These are phyloP conservation scores for Galleria mellonella DNA, from an alignment of 1,140 invertebrate species.

Conservation along the genomic window DNA sequence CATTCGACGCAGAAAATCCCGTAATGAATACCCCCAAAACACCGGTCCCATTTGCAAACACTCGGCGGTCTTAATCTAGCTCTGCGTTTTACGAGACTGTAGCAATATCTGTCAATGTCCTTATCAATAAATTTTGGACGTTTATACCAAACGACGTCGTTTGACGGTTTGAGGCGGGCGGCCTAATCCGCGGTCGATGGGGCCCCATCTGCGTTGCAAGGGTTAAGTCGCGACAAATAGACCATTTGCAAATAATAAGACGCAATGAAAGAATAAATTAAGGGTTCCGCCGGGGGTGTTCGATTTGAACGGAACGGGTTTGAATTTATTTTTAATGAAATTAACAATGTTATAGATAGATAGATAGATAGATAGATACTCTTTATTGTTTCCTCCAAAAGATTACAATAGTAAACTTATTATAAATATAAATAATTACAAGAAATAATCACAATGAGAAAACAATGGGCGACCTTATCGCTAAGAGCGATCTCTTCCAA, in stretches of 20 bases:
- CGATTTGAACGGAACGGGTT: no score
- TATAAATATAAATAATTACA: no score
- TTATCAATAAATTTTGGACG: constrained; percentile 70
- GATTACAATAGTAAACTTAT: no score
- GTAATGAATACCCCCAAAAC: constrained; percentile 8
- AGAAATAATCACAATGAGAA: no score
- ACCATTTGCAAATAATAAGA: constrained; percentile 74
- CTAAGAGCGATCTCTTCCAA: no score
- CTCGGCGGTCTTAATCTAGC: constrained; percentile 63
- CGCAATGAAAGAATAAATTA: constrained; percentile 73
- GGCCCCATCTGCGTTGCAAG: constrained; percentile 67
- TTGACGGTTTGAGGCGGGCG: constrained; percentile 60
- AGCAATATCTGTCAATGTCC: constrained; percentile 73
- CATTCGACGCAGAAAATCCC: not conserved
- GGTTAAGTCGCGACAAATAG: constrained; percentile 73
- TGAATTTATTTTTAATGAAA: no score
- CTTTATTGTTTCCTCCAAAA: no score
- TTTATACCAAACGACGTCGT: constrained; percentile 65
- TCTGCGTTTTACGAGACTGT: constrained; percentile 65
- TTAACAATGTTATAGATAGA: no score
- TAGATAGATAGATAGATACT: no score
- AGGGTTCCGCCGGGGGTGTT: constrained; percentile 9
- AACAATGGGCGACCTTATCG: no score
- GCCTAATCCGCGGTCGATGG: constrained; percentile 54
- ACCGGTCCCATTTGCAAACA: constrained; percentile 56